Evolutionary conservation across 2,888 invertebrate species (phyloP).

Genomic region (Leistus spinibarbis): DNA sequence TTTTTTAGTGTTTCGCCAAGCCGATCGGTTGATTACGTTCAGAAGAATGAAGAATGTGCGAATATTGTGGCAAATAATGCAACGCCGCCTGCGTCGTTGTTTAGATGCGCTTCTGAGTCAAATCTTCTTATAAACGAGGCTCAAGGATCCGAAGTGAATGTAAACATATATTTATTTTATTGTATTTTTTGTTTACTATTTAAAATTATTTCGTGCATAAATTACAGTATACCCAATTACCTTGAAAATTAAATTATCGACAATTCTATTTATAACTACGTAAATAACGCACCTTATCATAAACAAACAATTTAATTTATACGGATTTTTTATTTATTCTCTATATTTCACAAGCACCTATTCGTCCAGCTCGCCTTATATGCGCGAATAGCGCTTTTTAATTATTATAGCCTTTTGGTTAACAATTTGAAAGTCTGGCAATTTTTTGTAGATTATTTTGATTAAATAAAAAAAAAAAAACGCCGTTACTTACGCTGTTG

Average conservation of each 20-base stretch:
- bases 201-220: not conserved
- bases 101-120: constrained; percentile 6
- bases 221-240: not conserved
- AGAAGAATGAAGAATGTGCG: constrained; percentile 17
- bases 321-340: no score
- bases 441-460: no score
- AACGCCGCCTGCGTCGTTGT: not conserved
- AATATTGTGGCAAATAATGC: not conserved
- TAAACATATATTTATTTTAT: constrained; percentile 7
- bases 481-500: no score
- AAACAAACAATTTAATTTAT: no score
- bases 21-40: not conserved
- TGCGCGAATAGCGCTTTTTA: no score
- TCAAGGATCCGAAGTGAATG: constrained; percentile 17
- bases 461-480: no score
- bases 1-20: constrained; percentile 23
- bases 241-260: not conserved
- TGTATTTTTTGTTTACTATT: not conserved
- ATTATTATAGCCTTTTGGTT: no score
- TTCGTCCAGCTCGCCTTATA: no score
- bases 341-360: no score
- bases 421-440: no score
- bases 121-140: constrained; percentile 1
- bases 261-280: not conserved
- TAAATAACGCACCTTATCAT: no score